phyloP scores from a whole-genome alignment of 1,140 invertebrate genomes.

The Lepidurus arcticus region DNA sequence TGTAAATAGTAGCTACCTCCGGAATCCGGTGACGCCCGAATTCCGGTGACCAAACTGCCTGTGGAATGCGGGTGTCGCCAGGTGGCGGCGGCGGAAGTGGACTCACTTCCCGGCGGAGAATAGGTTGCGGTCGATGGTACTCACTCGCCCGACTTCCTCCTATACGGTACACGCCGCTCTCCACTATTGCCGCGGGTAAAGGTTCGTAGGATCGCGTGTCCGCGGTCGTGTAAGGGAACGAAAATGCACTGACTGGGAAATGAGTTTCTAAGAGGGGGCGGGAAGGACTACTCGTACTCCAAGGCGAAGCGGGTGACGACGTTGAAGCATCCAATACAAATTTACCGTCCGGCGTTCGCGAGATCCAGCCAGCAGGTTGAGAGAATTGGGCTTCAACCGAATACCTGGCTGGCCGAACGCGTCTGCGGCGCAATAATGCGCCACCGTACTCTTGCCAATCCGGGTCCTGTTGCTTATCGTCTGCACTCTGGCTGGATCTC shows the following conservation, averaged over 20 bases:
- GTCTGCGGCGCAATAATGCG: slow-evolving; percentile 11
- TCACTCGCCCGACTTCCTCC: slow-evolving; percentile 23
- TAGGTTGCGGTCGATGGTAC: slow-evolving; percentile 29
- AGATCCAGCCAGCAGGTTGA: slow-evolving; percentile 55
- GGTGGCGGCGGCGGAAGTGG: slow-evolving; percentile 24
- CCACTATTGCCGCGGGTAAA: slow-evolving; percentile 30
- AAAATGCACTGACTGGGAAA: slow-evolving; percentile 20
- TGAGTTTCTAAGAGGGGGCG: neutral
- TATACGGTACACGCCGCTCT: slow-evolving; percentile 36
- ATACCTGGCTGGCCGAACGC: slow-evolving; percentile 24
- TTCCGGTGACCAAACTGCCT: slow-evolving; percentile 38
- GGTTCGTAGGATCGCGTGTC: neutral
- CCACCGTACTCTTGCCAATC: slow-evolving; percentile 34
- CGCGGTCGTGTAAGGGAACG: neutral
- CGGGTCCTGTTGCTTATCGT: slow-evolving; percentile 16
- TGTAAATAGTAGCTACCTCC: slow-evolving; percentile 32
- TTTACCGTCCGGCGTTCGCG: slow-evolving; percentile 63
- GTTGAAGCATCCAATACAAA: slow-evolving; percentile 56
- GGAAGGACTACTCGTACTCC: neutral
- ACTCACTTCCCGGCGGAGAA: slow-evolving; percentile 30
- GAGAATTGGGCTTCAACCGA: slow-evolving; percentile 33
- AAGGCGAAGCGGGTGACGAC: neutral
- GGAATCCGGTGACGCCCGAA: slow-evolving; percentile 37
- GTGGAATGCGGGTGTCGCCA: slow-evolving; percentile 7
- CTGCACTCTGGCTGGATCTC: neutral